These are phyloP conservation scores for Eidolon helvum DNA, from an alignment of 2,113 vertebrate genomes.

Conservation along the genomic window DNA sequence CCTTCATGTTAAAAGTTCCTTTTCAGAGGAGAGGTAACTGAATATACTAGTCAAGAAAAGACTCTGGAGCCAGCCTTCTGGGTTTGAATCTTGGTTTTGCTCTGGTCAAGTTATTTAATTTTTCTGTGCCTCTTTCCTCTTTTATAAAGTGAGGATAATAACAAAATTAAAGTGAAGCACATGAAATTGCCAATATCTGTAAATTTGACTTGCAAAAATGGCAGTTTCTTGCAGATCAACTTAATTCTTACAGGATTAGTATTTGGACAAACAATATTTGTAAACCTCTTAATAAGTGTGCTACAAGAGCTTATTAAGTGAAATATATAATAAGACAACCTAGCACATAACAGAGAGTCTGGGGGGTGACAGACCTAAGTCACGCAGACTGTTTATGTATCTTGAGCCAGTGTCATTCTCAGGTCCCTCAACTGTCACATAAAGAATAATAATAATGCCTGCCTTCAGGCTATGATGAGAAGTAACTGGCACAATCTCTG, in stretches of 20 bases:
- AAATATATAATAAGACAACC: neutral
- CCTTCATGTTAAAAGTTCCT: neutral
- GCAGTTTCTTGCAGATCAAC: neutral
- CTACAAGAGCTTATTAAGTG: neutral
- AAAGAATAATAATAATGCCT: neutral
- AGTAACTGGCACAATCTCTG: neutral
- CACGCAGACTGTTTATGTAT: neutral
- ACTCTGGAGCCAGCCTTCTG: neutral
- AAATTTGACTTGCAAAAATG: conserved; percentile 25
- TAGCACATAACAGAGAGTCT: neutral
- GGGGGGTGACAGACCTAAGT: neutral
- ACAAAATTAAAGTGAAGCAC: neutral
- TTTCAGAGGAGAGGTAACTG: neutral
- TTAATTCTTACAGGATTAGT: neutral
- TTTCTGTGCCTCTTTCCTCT: neutral
- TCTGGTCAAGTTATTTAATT: neutral
- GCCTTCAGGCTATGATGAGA: neutral
- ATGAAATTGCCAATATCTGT: neutral
- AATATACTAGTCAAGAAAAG: neutral
- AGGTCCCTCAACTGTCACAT: neutral
- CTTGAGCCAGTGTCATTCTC: neutral
- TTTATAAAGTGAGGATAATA: neutral
- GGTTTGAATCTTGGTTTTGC: neutral
- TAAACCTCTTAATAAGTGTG: neutral
- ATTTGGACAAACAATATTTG: conserved; percentile 3